Evolutionary conservation across 2,888 invertebrate species (phyloP).

Genomic region (Hydriomena furcata): DNA sequence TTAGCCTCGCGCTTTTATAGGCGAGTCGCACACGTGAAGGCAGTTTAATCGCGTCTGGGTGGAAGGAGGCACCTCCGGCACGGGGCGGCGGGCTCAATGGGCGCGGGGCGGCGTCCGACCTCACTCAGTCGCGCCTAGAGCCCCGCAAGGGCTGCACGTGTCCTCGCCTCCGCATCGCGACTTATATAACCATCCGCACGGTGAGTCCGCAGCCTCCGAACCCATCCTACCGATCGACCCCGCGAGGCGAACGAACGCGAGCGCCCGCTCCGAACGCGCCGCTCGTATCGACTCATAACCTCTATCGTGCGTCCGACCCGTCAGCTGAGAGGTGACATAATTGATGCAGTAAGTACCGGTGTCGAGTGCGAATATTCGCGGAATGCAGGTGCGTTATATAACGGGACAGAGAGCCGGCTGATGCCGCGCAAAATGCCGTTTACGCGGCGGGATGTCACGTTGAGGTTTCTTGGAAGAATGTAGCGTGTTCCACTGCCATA

Average conservation of each 20-base stretch:
- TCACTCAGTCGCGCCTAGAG: constrained; percentile 74
- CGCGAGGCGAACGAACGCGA: constrained; percentile 42
- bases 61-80: constrained; percentile 53
- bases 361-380: constrained; percentile 59
- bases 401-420: constrained; percentile 51
- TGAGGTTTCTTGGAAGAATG: constrained; percentile 39
- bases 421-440: constrained; percentile 29
- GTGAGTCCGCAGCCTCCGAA: constrained; percentile 77
- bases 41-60: constrained; percentile 73
- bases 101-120: constrained; percentile 76
- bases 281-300: constrained; percentile 52
- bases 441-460: constrained; percentile 38
- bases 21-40: constrained; percentile 69
- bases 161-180: constrained; percentile 68
- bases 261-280: constrained; percentile 38
- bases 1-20: constrained; percentile 61
- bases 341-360: constrained; percentile 79
- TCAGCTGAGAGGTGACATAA: constrained; percentile 80
- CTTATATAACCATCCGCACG: constrained; percentile 82
- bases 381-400: constrained; percentile 74
- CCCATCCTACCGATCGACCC: constrained; percentile 63
- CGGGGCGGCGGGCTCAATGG: constrained; percentile 61
- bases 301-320: constrained; percentile 42
- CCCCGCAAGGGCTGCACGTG: constrained; percentile 78
- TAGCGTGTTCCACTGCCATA: constrained; percentile 39